Conservation (phyloP, 2,113 vertebrate species). For the Gracilinanus agilis region DNA sequence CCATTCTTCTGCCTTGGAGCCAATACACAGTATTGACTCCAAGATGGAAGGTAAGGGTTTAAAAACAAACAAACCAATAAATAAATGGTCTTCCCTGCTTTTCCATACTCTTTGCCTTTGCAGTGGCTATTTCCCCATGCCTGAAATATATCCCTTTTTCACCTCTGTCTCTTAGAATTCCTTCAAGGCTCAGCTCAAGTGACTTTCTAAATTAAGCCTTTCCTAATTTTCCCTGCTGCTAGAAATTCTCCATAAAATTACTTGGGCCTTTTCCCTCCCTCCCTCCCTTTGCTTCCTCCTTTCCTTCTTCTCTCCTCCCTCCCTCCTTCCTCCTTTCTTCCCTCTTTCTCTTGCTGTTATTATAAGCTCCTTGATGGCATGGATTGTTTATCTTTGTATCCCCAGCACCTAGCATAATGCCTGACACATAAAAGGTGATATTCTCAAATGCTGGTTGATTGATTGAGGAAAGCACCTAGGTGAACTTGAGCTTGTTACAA, state of each 20-base stretch:
- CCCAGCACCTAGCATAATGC: background rate
- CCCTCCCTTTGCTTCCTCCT: background rate
- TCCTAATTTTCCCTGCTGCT: background rate
- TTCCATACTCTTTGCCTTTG: background rate
- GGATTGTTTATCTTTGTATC: background rate
- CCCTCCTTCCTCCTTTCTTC: no score
- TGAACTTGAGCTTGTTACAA: background rate
- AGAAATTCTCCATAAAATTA: background rate
- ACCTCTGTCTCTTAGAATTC: background rate
- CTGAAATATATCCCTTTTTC: background rate
- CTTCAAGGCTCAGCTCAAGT: background rate
- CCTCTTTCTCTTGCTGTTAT: background rate
- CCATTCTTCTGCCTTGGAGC: no score
- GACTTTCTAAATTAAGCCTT: background rate
- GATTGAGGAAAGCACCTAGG: background rate
- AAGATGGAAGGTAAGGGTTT: no score
- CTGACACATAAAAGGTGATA: background rate
- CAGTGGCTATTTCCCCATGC: no score
- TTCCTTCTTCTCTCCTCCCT: background rate
- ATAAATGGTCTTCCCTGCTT: background rate
- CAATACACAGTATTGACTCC: no score
- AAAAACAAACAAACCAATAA: no score
- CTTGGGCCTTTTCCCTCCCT: background rate
- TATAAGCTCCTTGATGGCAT: background rate
- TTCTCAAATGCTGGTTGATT: background rate